Evolutionary conservation across 2,113 vertebrate genomes (phyloP).

Genomic region (Pangasianodon hypophthalmus): DNA sequence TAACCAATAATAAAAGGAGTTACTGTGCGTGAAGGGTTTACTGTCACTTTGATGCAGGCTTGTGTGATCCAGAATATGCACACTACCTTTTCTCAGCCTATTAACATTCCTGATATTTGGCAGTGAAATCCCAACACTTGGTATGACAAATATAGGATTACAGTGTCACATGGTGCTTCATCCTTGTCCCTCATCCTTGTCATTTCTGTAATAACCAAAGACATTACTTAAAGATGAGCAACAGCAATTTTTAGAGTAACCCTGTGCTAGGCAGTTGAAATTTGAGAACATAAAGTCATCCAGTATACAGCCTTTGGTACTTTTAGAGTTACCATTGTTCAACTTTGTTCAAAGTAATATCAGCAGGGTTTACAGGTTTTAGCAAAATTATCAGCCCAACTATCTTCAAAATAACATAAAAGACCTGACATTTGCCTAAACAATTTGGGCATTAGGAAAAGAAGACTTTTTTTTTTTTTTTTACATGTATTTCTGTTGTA

Average conservation of each 20-base stretch:
- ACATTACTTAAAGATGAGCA: background rate
- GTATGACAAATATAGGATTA: background rate
- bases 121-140: background rate
- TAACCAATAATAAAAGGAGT: background rate
- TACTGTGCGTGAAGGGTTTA: background rate
- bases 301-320: background rate
- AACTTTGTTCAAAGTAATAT: background rate
- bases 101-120: background rate
- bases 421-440: background rate
- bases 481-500: background rate
- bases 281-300: background rate
- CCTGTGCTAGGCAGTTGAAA: background rate
- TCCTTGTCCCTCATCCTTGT: background rate
- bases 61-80: background rate
- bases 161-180: background rate
- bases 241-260: background rate
- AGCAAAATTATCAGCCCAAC: background rate
- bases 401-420: background rate
- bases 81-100: background rate
- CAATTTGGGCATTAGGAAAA: background rate
- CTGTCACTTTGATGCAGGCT: background rate
- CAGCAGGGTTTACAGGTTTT: too few species aligned
- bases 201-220: background rate
- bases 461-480: too few species aligned
- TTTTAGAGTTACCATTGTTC: background rate